Evolutionary conservation across 2,797 vertebrate species (phyloP).

Genomic region (Gouania willdenowi): DNA sequence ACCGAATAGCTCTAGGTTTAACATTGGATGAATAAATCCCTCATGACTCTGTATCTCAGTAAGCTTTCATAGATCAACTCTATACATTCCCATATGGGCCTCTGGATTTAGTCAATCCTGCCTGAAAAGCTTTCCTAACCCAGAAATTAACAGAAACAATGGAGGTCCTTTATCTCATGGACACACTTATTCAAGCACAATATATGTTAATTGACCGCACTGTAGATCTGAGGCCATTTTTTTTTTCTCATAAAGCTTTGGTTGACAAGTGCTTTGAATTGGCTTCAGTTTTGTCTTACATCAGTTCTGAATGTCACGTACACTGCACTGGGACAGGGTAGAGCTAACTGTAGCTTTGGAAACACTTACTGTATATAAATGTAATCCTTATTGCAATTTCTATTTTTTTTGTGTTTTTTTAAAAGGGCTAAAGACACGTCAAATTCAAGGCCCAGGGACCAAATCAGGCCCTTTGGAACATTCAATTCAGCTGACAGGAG

Average conservation of each 20-base stretch:
- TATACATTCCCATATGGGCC: constrained; percentile 56
- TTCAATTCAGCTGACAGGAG: too few relatives aligned
- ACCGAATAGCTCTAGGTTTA: constrained; percentile 51
- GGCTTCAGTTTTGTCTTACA: too few relatives aligned
- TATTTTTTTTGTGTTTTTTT: too few relatives aligned
- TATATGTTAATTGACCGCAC: constrained; percentile 45
- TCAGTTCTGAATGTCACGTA: too few relatives aligned
- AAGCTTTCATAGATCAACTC: constrained; percentile 60
- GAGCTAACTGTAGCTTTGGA: too few relatives aligned
- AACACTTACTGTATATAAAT: too few relatives aligned
- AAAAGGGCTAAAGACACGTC: too few relatives aligned
- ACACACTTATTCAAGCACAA: constrained; percentile 57
- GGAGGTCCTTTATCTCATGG: constrained; percentile 48
- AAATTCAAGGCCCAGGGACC: too few relatives aligned
- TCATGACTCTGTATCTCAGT: constrained; percentile 37
- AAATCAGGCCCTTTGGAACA: too few relatives aligned
- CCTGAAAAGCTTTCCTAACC: constrained; percentile 42
- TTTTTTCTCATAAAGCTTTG: constrained; percentile 11
- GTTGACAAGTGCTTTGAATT: too few relatives aligned
- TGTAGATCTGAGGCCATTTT: constrained; percentile 19
- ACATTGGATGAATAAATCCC: constrained; percentile 60
- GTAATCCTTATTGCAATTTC: too few relatives aligned
- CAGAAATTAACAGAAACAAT: constrained; percentile 60
- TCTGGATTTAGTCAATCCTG: constrained; percentile 56
- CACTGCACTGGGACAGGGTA: too few relatives aligned